Evolutionary conservation across 2,113 vertebrate species (phyloP), one percentile per base, ranked within the genome.

Genomic region (Brienomyrus longianalis): DNA sequence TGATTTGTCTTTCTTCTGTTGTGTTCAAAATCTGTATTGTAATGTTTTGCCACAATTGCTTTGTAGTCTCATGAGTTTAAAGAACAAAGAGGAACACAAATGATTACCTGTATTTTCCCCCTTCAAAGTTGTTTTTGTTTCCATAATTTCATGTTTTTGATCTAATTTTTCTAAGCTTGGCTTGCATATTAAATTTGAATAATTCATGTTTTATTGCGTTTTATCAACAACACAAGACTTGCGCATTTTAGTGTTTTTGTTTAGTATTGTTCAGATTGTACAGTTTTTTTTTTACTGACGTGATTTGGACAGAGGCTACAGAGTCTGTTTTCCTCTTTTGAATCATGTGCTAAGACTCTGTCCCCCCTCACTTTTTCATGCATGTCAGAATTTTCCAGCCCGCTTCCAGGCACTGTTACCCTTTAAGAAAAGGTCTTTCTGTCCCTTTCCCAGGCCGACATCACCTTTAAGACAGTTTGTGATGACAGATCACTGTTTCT

Each of bases 111-210:
- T n/a, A 62, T 27, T 51, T 89, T 54, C 23, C 8, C 7, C 39
- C 47, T 27, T 23, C 48, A 39, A 48, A 35, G 51, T 39, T 83
- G 13, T 43, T 43, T 83, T 83, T 83, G 35, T 21, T 21, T 35
- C 48, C 48, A 70, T n/a, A 52, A 51, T 88, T 88, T 77, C 50
- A 39, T 59, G 19, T 88, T 45, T 59, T 43, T 21, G 45, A 45
- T 74, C 15, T 35, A 3, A 50, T 88, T 88, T n/a, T 86, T 86
- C 45, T 50, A 85, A 85, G 23, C 83, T 47, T 51, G 23, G 43
- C 84, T 86, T 86, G 51, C 17, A 84, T 86, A 51, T 27, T 86
- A 51, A 51, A 51, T 86, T 86, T 86, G 48, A 83, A 86, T 83
- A 83, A 83, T 86, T 45, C 7, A 62, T 35, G 86, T 88, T 54